Conservation (phyloP, 2,797 vertebrate genomes). For the Fratercula arctica region DNA sequence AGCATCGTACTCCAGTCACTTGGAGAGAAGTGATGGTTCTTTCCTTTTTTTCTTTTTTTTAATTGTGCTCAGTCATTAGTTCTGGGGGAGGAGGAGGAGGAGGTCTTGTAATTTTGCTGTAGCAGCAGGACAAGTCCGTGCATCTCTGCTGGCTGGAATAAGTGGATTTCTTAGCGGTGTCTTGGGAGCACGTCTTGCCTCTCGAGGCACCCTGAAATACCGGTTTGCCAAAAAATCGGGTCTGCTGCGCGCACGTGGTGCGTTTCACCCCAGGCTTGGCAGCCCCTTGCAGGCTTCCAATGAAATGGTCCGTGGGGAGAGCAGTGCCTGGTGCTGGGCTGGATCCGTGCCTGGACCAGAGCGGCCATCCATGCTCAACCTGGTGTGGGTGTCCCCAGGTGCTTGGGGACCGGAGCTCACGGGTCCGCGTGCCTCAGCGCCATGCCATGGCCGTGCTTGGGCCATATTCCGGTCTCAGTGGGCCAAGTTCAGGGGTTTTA, state of each 20-base stretch:
- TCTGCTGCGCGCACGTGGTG: not conserved
- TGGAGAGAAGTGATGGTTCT: not conserved
- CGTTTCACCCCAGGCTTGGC: not conserved
- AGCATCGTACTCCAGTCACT: not conserved
- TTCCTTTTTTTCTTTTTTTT: not conserved
- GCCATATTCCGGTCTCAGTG: not conserved
- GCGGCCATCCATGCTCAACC: not conserved
- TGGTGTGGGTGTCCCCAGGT: too few species aligned
- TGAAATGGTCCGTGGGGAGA: not conserved
- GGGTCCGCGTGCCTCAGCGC: not conserved
- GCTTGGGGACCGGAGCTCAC: not conserved
- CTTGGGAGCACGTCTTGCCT: not conserved
- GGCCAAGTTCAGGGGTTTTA: not conserved
- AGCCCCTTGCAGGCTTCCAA: not conserved
- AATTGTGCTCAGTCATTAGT: not conserved
- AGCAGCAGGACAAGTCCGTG: not conserved
- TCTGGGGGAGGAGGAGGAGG: not conserved
- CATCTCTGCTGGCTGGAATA: not conserved
- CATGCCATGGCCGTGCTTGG: not conserved
- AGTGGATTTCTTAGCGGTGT: not conserved
- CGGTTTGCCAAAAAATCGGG: not conserved
- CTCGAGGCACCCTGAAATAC: not conserved
- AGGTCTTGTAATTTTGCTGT: not conserved
- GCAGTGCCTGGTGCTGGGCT: not conserved
- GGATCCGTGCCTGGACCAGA: rapidly evolving